A percentile compares a stretch with the other conserved stretches of the same genome.
phyloP scores from a whole-genome alignment of 2,888 invertebrate species.

The Andrena fulva region DNA sequence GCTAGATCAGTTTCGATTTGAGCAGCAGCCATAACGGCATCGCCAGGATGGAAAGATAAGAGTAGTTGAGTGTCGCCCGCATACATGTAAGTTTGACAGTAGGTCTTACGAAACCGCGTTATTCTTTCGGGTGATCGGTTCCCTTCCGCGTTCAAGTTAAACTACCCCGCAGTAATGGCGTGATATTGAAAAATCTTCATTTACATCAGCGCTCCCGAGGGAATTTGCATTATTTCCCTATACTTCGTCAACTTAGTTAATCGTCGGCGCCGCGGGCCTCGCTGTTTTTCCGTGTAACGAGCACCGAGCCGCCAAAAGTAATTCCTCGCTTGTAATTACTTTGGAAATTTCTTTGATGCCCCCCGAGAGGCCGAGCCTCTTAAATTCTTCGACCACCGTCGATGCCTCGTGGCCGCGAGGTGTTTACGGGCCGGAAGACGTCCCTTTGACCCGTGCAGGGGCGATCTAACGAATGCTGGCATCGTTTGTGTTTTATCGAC shows the following conservation, averaged over 20 bases:
- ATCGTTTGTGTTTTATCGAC: slow-evolving; percentile 5
- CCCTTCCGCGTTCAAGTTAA: slow-evolving; percentile 32
- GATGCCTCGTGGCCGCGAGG: neutral
- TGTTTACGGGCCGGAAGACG: neutral
- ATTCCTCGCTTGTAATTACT: slow-evolving; percentile 59
- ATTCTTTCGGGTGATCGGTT: slow-evolving; percentile 44
- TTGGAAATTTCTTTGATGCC: slow-evolving; percentile 44
- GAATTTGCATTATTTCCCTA: slow-evolving; percentile 66
- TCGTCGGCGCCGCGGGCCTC: slow-evolving; percentile 40
- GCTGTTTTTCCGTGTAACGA: slow-evolving; percentile 56
- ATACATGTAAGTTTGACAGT: too few species aligned
- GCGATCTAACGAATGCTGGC: neutral
- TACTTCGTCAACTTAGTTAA: slow-evolving; percentile 68
- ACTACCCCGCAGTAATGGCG: slow-evolving; percentile 1
- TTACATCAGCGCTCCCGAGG: slow-evolving; percentile 27
- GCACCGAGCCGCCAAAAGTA: slow-evolving; percentile 35
- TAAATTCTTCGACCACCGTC: slow-evolving; percentile 18
- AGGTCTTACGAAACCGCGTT: slow-evolving; percentile 24
- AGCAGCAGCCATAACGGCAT: too few species aligned
- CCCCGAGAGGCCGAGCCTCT: neutral
- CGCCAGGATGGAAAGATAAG: too few species aligned
- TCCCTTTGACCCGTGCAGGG: neutral
- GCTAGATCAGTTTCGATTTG: too few species aligned
- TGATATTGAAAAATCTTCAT: slow-evolving; percentile 65
- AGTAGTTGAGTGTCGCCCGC: too few species aligned